These are phyloP conservation scores for Mungos mungo DNA, from an alignment of 2,113 vertebrate species.

Conservation along the genomic window DNA sequence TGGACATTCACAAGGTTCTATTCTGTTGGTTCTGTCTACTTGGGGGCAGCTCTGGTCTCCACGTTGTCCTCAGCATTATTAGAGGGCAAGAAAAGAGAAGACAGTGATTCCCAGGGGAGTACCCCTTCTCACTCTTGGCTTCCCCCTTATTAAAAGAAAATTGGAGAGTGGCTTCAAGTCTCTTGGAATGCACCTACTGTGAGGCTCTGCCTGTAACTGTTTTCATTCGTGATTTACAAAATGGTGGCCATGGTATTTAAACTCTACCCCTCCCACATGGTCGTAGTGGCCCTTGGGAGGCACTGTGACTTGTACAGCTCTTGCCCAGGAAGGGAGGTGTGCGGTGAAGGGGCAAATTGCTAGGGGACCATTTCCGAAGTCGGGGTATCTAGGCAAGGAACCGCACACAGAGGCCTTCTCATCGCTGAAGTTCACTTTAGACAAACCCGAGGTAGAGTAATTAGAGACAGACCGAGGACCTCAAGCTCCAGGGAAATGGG, in stretches of 20 bases:
- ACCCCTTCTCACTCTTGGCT: neutral
- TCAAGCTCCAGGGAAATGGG: neutral
- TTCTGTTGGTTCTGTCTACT: neutral
- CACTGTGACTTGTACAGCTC: accelerated
- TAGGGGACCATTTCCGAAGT: neutral
- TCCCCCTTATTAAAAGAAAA: neutral
- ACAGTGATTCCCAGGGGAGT: neutral
- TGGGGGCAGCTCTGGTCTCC: neutral
- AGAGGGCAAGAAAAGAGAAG: neutral
- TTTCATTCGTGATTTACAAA: neutral
- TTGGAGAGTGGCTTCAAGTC: neutral
- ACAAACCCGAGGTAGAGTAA: neutral
- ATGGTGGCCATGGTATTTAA: neutral
- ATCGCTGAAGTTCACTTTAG: neutral
- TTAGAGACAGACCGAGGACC: neutral
- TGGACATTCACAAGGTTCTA: neutral
- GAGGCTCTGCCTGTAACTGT: neutral
- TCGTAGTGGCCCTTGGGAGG: neutral
- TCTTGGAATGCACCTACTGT: neutral
- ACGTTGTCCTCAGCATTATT: accelerated
- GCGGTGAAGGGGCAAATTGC: neutral
- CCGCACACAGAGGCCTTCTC: neutral
- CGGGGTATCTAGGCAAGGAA: neutral
- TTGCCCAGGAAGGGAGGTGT: neutral
- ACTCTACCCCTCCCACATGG: accelerated